Conservation (phyloP, 2,888 invertebrate genomes). For the Ischnus inquisitorius region DNA sequence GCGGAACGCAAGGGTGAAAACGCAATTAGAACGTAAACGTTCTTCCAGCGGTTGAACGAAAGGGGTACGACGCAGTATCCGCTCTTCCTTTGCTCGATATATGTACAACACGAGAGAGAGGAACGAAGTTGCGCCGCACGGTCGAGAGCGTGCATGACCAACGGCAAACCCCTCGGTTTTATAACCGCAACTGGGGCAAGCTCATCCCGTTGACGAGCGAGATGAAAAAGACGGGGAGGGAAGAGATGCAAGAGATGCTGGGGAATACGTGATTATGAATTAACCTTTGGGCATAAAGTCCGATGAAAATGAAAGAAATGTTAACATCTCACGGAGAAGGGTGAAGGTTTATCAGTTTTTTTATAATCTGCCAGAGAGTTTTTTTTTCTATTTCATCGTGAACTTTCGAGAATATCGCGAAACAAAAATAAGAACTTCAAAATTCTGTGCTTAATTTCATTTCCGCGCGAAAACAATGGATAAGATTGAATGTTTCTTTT, state of each 20-base stretch:
- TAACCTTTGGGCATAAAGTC: constrained; percentile 19
- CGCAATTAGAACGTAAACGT: constrained; percentile 64
- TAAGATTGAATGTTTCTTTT: too few relatives aligned
- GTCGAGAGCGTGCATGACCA: constrained; percentile 48
- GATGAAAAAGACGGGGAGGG: constrained; percentile 39
- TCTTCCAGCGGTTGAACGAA: constrained; percentile 60
- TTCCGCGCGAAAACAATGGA: too few relatives aligned
- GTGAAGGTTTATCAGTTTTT: too few relatives aligned
- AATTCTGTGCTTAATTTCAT: too few relatives aligned
- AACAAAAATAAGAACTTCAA: too few relatives aligned
- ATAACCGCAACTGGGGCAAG: constrained; percentile 64
- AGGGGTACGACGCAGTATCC: constrained; percentile 24
- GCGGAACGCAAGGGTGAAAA: constrained; percentile 29
- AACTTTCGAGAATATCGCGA: too few relatives aligned
- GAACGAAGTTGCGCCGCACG: constrained; percentile 38
- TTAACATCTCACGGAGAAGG: not conserved
- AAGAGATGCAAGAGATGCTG: constrained; percentile 29
- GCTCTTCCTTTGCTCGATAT: constrained; percentile 19
- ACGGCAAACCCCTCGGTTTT: constrained; percentile 34
- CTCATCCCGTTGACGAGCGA: constrained; percentile 49
- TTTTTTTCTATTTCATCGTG: too few relatives aligned
- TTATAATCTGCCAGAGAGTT: too few relatives aligned
- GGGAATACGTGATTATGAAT: constrained; percentile 50
- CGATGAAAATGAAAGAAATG: constrained; percentile 32
- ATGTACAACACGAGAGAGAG: constrained; percentile 12